Conservation (phyloP, 2,797 vertebrate species). For the Forpus xanthops region DNA sequence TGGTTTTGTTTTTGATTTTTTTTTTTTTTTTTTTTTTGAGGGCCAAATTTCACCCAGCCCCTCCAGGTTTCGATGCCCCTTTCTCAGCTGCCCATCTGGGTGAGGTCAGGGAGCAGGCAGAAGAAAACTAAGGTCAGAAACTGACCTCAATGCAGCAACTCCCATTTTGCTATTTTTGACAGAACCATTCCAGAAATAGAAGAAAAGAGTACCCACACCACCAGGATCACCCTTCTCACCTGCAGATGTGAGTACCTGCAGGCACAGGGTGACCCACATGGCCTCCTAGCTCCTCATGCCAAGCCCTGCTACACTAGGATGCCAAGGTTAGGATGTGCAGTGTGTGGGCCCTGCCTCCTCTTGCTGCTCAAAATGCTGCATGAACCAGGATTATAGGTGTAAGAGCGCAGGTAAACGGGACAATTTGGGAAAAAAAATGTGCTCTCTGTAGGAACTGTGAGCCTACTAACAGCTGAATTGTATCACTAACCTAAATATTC, state of each 20-base stretch:
- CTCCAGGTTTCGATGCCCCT: not conserved
- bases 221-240: not conserved
- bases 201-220: not conserved
- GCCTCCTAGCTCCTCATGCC: not conserved
- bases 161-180: not conserved
- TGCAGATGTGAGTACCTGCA: not conserved
- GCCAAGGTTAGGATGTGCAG: not conserved
- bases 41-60: not conserved
- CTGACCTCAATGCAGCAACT: not conserved
- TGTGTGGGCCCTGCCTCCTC: rapidly evolving
- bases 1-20: not conserved
- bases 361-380: not conserved
- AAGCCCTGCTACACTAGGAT: not conserved
- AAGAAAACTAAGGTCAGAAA: not conserved
- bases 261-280: rapidly evolving
- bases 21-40: rapidly evolving
- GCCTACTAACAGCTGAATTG: not conserved
- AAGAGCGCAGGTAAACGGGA: not conserved
- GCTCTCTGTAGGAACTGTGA: not conserved
- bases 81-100: not conserved
- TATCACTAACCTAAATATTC: not conserved
- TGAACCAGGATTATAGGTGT: not conserved
- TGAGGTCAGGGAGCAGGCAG: not conserved
- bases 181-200: not conserved
- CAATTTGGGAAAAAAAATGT: not conserved